phyloP scores from a whole-genome alignment of 2,113 vertebrate species.

The human (Homo sapiens) region GRCh38 chr11:116511001-116511500 shows the following conservation, averaged over 20 bases:
- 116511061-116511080: neutral
- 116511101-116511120: neutral
- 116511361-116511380: constrained; percentile 41
- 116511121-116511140: neutral
- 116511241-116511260: neutral
- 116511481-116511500: neutral
- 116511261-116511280: neutral
- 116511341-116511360: neutral
- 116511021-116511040: neutral
- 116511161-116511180: neutral
- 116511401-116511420: neutral
- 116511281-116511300: neutral
- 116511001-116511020: neutral
- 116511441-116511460: rapidly evolving
- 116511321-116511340: neutral
- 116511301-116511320: neutral
- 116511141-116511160: neutral
- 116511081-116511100: neutral
- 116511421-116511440: neutral
- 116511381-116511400: neutral
- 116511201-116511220: neutral
- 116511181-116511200: neutral
- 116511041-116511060: neutral
- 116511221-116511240: neutral
- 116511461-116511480: neutral